phyloP scores from a whole-genome alignment of 2,797 vertebrate species.

The Catharus ustulatus region DNA sequence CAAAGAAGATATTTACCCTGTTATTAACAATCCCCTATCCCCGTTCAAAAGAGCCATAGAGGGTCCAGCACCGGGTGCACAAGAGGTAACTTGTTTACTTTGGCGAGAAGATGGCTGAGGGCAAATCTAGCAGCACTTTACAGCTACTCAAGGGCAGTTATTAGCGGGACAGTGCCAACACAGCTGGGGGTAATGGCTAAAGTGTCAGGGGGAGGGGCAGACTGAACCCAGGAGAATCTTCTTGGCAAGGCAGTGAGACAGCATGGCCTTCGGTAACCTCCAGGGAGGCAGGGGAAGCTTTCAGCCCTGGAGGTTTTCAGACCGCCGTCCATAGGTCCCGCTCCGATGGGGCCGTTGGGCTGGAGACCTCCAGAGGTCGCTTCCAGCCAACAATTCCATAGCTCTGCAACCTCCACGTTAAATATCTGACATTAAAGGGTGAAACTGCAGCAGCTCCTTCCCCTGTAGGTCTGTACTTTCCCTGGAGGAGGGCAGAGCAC shows the following conservation, averaged over 20 bases:
- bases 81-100: background rate
- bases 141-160: background rate
- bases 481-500: background rate
- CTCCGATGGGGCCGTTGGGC: constrained; percentile 17
- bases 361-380: constrained; percentile 67
- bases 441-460: background rate
- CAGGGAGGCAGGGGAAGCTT: no score
- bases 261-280: background rate
- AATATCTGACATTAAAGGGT: background rate
- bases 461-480: background rate
- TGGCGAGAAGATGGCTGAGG: background rate
- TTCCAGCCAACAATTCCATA: constrained; percentile 37
- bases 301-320: background rate
- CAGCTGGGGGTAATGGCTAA: background rate
- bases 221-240: background rate
- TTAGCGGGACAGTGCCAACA: background rate
- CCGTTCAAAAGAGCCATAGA: background rate
- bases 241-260: background rate
- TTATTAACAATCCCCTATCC: background rate
- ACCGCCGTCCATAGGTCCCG: background rate
- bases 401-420: background rate
- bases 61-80: background rate
- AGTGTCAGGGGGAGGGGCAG: background rate
- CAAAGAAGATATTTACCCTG: background rate
- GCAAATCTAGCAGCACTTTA: background rate